phyloP scores from a whole-genome alignment of 2,797 vertebrate species.

The Austrolebias charrua region DNA sequence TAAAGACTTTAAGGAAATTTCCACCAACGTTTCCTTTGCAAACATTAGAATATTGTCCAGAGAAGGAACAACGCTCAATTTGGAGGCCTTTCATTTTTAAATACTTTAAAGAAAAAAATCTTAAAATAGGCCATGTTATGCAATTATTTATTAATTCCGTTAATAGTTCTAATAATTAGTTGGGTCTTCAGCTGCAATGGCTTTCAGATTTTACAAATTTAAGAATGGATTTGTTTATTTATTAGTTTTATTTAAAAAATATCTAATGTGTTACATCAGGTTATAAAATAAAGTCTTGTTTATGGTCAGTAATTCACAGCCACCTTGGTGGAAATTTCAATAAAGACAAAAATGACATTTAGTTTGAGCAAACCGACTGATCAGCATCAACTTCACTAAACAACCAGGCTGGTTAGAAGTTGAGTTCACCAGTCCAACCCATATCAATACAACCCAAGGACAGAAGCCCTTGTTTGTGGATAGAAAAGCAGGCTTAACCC shows the following conservation, averaged over 20 bases:
- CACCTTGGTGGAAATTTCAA: conserved; percentile 34
- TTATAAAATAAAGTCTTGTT: too few relatives aligned
- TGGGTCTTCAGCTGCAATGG: too few relatives aligned
- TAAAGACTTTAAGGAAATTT: conserved; percentile 43
- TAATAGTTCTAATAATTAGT: too few relatives aligned
- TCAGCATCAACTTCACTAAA: conserved; percentile 45
- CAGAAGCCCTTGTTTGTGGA: conserved; percentile 67
- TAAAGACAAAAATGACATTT: conserved; percentile 31
- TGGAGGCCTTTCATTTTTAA: too few relatives aligned
- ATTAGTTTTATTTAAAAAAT: too few relatives aligned
- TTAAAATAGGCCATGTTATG: too few relatives aligned
- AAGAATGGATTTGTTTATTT: too few relatives aligned
- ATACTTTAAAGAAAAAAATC: too few relatives aligned
- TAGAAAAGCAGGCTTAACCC: conserved; percentile 63
- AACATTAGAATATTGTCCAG: not conserved
- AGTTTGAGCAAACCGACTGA: conserved; percentile 54
- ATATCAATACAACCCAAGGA: conserved; percentile 69
- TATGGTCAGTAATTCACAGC: not conserved
- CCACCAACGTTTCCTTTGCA: conserved; percentile 6
- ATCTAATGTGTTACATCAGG: too few relatives aligned
- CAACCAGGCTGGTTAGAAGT: conserved; percentile 57
- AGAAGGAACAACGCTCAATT: too few relatives aligned
- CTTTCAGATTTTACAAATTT: too few relatives aligned
- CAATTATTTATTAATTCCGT: too few relatives aligned
- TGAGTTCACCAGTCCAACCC: conserved; percentile 71